Percentiles rank a stretch among this genome's conserved stretches.
phyloP scores from a whole-genome alignment of 2,113 vertebrate genomes.

The Candoia aspera region DNA sequence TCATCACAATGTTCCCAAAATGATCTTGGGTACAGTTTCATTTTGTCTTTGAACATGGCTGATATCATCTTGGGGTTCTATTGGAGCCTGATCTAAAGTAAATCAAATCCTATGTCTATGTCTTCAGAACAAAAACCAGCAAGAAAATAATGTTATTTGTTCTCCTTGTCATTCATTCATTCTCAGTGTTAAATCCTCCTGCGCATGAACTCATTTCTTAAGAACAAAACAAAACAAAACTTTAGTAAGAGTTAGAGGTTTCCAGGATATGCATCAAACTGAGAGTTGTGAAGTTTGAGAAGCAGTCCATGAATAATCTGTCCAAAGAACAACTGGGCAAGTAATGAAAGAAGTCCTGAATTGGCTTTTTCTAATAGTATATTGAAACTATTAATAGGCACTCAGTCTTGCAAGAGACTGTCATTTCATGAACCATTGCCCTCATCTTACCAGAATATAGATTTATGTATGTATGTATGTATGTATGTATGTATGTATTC shows the following conservation, averaged over 20 bases:
- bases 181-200: background rate
- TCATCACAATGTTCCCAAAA: conserved; percentile 39
- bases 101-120: background rate
- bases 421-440: background rate
- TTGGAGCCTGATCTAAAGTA: background rate
- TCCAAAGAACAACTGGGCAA: background rate
- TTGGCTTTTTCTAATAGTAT: background rate
- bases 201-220: background rate
- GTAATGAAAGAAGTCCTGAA: background rate
- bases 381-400: background rate
- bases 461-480: background rate
- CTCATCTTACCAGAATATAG: background rate
- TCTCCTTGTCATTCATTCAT: background rate
- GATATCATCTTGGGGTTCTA: background rate
- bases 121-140: background rate
- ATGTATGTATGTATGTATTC: background rate
- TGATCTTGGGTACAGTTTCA: conserved; percentile 21
- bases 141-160: background rate
- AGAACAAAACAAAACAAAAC: background rate
- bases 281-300: background rate
- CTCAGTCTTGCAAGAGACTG: background rate
- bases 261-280: background rate
- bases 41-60: conserved; percentile 28
- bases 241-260: background rate
- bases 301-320: background rate